phyloP scores from a whole-genome alignment of 1,140 invertebrate species.

The Drosophila fuyamai region DNA sequence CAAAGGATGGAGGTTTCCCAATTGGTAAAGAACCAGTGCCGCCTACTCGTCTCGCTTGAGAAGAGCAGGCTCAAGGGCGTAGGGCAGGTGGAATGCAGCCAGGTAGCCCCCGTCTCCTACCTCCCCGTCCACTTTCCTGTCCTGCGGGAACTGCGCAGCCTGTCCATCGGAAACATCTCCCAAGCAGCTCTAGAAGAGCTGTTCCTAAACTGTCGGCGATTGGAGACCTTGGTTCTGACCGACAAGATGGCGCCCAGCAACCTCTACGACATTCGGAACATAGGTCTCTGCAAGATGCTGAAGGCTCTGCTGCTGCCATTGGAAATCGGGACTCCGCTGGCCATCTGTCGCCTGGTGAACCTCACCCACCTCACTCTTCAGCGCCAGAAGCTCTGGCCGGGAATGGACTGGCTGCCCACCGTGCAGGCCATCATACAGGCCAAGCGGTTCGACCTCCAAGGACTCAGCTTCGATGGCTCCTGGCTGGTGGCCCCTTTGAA shows the following conservation, averaged over 20 bases:
- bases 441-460: constrained; percentile 35
- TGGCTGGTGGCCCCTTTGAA: constrained; percentile 29
- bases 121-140: constrained; percentile 27
- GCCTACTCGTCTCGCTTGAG: too few species aligned
- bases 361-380: constrained; percentile 43
- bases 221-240: constrained; percentile 21
- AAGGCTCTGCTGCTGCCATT: constrained; percentile 38
- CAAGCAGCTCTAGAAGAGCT: constrained; percentile 25
- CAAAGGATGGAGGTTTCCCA: too few species aligned
- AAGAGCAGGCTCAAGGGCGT: too few species aligned
- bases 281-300: constrained; percentile 24
- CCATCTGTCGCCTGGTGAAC: constrained; percentile 19
- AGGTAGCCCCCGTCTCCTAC: not conserved
- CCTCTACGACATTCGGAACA: constrained; percentile 5
- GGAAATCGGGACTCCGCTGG: constrained; percentile 5
- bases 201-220: constrained; percentile 23
- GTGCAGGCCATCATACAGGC: constrained; percentile 27
- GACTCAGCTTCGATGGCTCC: constrained; percentile 44
- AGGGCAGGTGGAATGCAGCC: too few species aligned
- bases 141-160: constrained; percentile 1
- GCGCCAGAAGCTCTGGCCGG: constrained; percentile 22
- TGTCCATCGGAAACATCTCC: not conserved
- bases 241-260: not conserved
- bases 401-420: constrained; percentile 37
- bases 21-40: too few species aligned